Evolutionary conservation across 2,888 invertebrate genomes (phyloP), one percentile per base, ranked within the genome.

Genomic region (Cephus rjabovi): DNA sequence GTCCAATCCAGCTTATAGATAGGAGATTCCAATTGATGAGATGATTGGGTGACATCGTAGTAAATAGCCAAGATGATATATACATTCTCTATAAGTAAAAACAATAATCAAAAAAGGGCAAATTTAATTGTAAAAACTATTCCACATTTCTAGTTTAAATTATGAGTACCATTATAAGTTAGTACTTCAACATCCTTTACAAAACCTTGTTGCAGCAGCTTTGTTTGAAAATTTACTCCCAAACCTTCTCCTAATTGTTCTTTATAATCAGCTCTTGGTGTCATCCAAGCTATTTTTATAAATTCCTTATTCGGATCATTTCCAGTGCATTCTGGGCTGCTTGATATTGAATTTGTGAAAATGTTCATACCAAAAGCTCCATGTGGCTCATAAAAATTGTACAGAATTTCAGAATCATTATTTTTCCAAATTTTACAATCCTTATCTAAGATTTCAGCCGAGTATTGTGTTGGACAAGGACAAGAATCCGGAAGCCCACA

Each of bases 1-100:
- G 75, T 76, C 0, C 85, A 76, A 77, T 87, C 77, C 68, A 90
- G 81, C 74, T 83, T 83, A 75, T 87, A 90, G 12, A 90, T 78
- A 3, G 85, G 40, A 4, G 89, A 87, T 77, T 86, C 75, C 4
- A 85, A 84, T 4, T 77, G 77, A 75, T 89, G 87, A 15, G 83
- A 86, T 15, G 75, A 79, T 0, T 33, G 11, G 12, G 56, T 31
- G 11, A 82, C 75, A 78, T 89, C 85, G 70, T 89, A 90, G 70
- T 87, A 86, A 56, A 90, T 84, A 11, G 88, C 89, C 76, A 90
- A 31, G 6, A 86, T 79, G 69, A 90, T 78, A 33, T 86, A 90
- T 9, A 84, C 70, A 75, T 82, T 76, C 76, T 81, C 89, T 89
- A 79, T 75, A 23, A 71, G 12, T 33, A 71, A 34, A 31, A 15